phyloP scores from a whole-genome alignment of 2,113 vertebrate genomes.

The Pollachius pollachius region DNA sequence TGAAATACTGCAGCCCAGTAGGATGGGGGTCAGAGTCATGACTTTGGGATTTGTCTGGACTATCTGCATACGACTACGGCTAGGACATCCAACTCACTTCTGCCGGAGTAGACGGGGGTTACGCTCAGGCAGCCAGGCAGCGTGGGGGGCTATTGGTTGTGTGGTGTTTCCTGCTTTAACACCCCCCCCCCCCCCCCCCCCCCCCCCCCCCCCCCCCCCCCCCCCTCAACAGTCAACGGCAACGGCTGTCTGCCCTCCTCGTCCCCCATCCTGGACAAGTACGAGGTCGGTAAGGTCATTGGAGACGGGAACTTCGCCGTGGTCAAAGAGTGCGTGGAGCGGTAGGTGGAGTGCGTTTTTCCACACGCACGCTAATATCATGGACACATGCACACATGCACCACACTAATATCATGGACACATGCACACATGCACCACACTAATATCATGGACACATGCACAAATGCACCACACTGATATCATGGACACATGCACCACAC shows the following conservation, averaged over 20 bases:
- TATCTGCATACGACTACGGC: no score
- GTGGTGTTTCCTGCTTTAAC: conserved; percentile 1
- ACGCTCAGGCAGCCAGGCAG: background rate
- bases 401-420: no score
- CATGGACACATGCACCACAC: no score
- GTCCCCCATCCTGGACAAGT: conserved; percentile 85
- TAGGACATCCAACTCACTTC: background rate
- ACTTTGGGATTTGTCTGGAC: no score
- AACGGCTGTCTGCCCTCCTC: conserved; percentile 76
- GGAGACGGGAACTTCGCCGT: conserved; percentile 98
- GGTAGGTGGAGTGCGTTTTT: conserved; percentile 69
- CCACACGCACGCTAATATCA: no score
- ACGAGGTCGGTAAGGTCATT: conserved; percentile 93
- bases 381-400: no score
- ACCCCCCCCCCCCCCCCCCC: conserved; percentile 17
- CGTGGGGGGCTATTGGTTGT: no score
- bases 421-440: no score
- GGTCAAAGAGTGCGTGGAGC: conserved; percentile 92
- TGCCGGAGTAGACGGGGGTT: background rate
- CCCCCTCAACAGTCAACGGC: conserved; percentile 80
- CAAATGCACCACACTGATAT: no score
- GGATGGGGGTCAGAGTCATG: no score
- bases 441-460: no score
- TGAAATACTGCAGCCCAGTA: no score
- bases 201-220: conserved; percentile 18